These are phyloP conservation scores for Ailurus styani DNA, from an alignment of 2,113 vertebrate genomes.

Conservation along the genomic window DNA sequence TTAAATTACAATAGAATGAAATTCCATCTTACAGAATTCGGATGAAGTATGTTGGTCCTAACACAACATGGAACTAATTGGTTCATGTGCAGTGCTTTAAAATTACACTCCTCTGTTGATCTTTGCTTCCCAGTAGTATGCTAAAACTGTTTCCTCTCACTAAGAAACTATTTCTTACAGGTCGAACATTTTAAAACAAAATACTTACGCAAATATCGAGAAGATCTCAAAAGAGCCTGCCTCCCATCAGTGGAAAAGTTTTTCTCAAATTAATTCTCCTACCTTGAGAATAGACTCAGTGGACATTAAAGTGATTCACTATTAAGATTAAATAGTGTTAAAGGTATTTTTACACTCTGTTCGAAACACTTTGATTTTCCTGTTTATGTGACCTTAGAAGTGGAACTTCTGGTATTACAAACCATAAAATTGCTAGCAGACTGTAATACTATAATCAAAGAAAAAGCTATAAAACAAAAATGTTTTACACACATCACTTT, in stretches of 20 bases:
- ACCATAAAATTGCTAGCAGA: slow-evolving; percentile 68
- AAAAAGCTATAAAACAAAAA: slow-evolving; percentile 63
- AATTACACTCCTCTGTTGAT: background rate
- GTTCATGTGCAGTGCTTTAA: slow-evolving; percentile 16
- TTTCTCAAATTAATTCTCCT: slow-evolving; percentile 54
- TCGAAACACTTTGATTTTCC: slow-evolving; percentile 79
- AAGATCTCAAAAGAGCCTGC: slow-evolving; percentile 6
- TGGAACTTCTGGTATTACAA: slow-evolving; percentile 71
- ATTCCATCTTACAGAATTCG: background rate
- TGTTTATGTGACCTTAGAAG: slow-evolving; percentile 77
- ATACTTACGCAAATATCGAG: slow-evolving; percentile 26
- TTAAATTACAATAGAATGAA: slow-evolving; percentile 29
- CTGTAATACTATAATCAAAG: slow-evolving; percentile 66
- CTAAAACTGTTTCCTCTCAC: slow-evolving; percentile 27
- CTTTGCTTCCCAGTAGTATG: slow-evolving; percentile 1
- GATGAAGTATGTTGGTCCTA: background rate
- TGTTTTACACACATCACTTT: slow-evolving; percentile 24
- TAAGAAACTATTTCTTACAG: slow-evolving; percentile 37
- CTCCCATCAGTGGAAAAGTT: slow-evolving; percentile 30
- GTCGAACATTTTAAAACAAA: slow-evolving; percentile 39
- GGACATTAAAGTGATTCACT: slow-evolving; percentile 70
- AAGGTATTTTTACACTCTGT: slow-evolving; percentile 81
- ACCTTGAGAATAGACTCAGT: slow-evolving; percentile 69
- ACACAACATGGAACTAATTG: slow-evolving; percentile 24
- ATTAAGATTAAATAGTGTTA: slow-evolving; percentile 79